These are phyloP conservation scores for Drosophila histrio DNA, from an alignment of 2,888 invertebrate genomes.

Conservation along the genomic window DNA sequence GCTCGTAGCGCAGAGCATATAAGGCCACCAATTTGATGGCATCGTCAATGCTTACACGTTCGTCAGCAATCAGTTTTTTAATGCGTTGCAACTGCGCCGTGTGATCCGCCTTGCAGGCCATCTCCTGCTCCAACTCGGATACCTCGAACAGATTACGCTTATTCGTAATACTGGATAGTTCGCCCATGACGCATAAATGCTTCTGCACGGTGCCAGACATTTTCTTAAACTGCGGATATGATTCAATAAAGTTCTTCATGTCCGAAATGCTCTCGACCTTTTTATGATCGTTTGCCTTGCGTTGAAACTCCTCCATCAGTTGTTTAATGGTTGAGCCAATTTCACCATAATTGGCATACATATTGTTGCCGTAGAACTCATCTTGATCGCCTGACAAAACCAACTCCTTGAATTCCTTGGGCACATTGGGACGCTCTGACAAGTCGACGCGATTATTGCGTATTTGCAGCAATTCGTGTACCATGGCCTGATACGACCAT, in stretches of 20 bases:
- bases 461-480: conserved; percentile 97
- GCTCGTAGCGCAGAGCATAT: conserved; percentile 97
- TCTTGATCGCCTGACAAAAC: conserved; percentile 98
- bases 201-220: conserved; percentile 98
- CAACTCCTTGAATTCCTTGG: conserved; percentile 95
- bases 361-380: conserved; percentile 97
- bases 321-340: conserved; percentile 98
- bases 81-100: conserved; percentile 91
- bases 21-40: conserved; percentile 94
- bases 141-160: conserved; percentile 92
- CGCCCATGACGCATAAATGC: conserved; percentile 98
- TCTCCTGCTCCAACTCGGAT: conserved; percentile 96
- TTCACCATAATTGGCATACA: conserved; percentile 98
- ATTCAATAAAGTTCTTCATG: conserved; percentile 99
- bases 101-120: conserved; percentile 94
- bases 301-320: conserved; percentile 98
- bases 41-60: conserved; percentile 90
- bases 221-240: conserved; percentile 99
- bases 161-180: conserved; percentile 93
- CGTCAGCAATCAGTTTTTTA: conserved; percentile 90
- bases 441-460: conserved; percentile 97
- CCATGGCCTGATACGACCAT: conserved; percentile 99
- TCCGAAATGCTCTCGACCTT: conserved; percentile 97
- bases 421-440: conserved; percentile 92
- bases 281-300: conserved; percentile 90